Conservation (phyloP, 2,113 vertebrate genomes). For the Mustela lutreola region DNA sequence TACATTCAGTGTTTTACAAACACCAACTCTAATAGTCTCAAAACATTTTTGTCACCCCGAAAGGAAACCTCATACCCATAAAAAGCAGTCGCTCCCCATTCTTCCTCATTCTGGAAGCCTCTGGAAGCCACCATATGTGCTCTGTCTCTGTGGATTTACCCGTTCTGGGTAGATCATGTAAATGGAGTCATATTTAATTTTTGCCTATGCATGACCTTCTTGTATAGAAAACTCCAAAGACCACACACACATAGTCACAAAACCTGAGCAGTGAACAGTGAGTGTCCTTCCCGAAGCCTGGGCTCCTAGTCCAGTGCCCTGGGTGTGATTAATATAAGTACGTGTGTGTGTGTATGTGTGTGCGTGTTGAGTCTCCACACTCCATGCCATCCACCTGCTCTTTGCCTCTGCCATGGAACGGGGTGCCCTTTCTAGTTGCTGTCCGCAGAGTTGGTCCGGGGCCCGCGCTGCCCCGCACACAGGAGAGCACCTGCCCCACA, state of each 20-base stretch:
- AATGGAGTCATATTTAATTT: background rate
- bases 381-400: background rate
- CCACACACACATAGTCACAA: no score
- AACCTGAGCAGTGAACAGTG: fast-evolving
- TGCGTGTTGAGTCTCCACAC: fast-evolving
- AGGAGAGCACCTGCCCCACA: background rate
- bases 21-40: background rate
- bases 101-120: background rate
- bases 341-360: background rate
- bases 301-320: background rate
- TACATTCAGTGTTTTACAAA: fast-evolving
- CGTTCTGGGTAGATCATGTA: background rate
- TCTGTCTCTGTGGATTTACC: background rate
- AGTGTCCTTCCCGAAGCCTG: background rate
- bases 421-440: background rate
- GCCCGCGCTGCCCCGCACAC: background rate
- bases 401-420: background rate
- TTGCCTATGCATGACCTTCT: background rate
- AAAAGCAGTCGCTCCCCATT: background rate
- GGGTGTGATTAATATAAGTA: fast-evolving
- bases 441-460: fast-evolving
- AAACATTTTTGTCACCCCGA: background rate
- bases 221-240: background rate
- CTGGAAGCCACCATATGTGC: fast-evolving
- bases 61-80: background rate